A percentile compares a stretch with the other conserved stretches of the same genome.
These are phyloP conservation scores for Phalanger gymnotis DNA, from an alignment of 2,797 vertebrate genomes.

Conservation along the genomic window DNA sequence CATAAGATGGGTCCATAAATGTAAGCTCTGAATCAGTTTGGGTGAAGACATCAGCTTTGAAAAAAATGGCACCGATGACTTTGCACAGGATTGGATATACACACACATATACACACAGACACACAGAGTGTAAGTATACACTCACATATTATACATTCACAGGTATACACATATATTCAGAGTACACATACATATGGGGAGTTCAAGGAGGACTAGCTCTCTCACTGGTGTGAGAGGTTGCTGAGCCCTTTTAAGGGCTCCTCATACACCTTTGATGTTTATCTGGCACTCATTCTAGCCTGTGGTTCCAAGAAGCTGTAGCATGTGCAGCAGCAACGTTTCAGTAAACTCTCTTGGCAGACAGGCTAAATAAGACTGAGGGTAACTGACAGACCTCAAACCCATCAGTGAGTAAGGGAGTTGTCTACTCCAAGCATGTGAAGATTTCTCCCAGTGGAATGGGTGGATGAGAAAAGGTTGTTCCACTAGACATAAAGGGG, in stretches of 20 bases:
- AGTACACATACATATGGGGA: fast-evolving
- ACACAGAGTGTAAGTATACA: neutral
- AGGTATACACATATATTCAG: neutral
- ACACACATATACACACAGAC: too few relatives aligned
- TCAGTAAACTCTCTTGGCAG: neutral
- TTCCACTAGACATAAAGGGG: neutral
- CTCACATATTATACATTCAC: neutral
- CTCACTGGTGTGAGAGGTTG: too few relatives aligned
- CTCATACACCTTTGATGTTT: neutral
- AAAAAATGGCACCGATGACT: constrained; percentile 61
- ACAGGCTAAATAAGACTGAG: neutral
- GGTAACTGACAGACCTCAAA: neutral
- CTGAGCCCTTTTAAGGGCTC: neutral
- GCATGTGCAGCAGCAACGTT: neutral
- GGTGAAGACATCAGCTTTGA: constrained; percentile 11
- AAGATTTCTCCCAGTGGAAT: neutral
- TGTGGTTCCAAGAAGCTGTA: neutral
- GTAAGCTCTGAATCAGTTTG: constrained; percentile 65
- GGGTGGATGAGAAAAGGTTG: neutral
- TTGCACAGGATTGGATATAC: neutral
- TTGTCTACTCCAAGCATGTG: neutral
- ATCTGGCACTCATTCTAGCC: neutral
- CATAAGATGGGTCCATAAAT: constrained; percentile 55
- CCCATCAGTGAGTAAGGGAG: neutral
- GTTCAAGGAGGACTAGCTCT: neutral